A percentile compares a stretch with the other conserved stretches of the same genome.
These are phyloP conservation scores for Manduca sexta DNA, from an alignment of 1,140 invertebrate species.

Conservation along the genomic window DNA sequence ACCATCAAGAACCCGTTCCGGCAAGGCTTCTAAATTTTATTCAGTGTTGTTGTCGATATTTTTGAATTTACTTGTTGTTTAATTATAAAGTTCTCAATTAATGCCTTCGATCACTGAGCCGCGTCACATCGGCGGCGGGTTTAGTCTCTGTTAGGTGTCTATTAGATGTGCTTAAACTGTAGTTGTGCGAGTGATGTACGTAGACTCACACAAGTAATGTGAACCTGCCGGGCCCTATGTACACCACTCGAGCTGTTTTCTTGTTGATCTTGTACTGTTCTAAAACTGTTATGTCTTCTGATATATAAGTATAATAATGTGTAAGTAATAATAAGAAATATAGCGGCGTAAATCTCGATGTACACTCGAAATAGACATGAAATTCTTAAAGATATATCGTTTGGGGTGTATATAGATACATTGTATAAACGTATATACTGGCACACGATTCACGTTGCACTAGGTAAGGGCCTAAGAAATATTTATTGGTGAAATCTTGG, in stretches of 20 bases:
- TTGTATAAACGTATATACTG: no score
- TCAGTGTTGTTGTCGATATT: conserved; percentile 66
- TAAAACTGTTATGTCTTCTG: conserved; percentile 41
- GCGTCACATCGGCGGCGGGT: conserved; percentile 36
- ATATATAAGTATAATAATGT: conserved; percentile 5
- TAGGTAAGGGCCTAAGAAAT: conserved; percentile 38
- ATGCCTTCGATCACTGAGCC: conserved; percentile 65
- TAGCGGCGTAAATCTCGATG: background rate
- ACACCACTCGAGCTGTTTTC: conserved; percentile 18
- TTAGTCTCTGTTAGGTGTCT: conserved; percentile 54
- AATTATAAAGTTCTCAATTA: conserved; percentile 61
- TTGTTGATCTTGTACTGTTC: conserved; percentile 42
- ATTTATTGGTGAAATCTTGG: conserved; percentile 31
- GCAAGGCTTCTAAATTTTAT: conserved; percentile 72
- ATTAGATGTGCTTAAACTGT: conserved; percentile 50
- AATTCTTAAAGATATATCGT: no score
- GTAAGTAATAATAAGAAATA: background rate
- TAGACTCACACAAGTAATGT: conserved; percentile 3
- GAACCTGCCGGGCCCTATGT: background rate
- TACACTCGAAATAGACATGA: no score
- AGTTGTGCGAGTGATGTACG: conserved; percentile 8
- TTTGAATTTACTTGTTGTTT: conserved; percentile 69
- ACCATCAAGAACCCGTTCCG: conserved; percentile 72
- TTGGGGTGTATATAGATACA: no score
- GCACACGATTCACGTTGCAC: background rate